phyloP scores from a whole-genome alignment of 2,797 vertebrate genomes.

The Bucorvus abyssinicus region DNA sequence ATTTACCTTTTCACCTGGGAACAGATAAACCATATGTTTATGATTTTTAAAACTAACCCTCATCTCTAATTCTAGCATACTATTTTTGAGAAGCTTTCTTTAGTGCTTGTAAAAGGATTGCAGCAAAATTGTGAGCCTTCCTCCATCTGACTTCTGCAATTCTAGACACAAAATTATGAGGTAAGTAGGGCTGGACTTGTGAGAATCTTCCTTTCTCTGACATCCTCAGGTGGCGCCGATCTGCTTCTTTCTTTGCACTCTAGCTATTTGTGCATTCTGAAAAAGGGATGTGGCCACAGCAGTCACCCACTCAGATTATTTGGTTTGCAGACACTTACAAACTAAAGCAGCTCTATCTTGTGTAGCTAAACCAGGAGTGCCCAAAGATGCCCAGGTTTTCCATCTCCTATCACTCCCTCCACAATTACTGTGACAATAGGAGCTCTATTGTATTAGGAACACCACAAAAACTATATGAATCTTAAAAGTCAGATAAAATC shows the following conservation, averaged over 20 bases:
- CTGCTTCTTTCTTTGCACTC: neutral
- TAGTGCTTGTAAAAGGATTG: neutral
- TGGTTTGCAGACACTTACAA: neutral
- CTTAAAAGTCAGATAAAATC: neutral
- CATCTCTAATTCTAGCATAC: neutral
- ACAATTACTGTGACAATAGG: neutral
- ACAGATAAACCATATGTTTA: neutral
- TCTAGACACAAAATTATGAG: neutral
- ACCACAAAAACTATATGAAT: neutral
- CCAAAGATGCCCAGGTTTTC: neutral
- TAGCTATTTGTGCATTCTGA: neutral
- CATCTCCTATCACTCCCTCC: neutral
- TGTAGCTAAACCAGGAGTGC: neutral
- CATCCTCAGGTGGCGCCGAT: neutral
- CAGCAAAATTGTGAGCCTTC: neutral
- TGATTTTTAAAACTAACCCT: neutral
- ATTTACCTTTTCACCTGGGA: neutral
- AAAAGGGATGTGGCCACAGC: neutral
- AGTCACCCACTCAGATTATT: neutral
- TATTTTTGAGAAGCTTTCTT: neutral
- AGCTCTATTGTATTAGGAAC: neutral
- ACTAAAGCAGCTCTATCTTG: neutral
- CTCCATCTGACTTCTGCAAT: neutral
- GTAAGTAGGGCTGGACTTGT: neutral
- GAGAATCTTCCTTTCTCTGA: neutral